phyloP scores from a whole-genome alignment of 2,888 invertebrate genomes.

The Trichopria drosophilae region DNA sequence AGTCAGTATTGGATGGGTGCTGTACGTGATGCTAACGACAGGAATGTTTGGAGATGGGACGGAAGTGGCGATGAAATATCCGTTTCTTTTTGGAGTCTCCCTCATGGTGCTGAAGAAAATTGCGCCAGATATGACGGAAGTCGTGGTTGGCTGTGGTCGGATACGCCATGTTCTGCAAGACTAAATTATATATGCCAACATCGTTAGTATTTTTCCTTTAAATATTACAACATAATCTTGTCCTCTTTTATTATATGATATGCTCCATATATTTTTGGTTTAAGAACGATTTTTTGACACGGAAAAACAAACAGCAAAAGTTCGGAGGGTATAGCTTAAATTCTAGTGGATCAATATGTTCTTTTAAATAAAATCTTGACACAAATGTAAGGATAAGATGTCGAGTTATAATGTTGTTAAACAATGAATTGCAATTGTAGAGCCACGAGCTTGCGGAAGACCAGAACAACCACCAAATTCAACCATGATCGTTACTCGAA shows the following conservation, averaged over 20 bases:
- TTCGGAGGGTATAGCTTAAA: too few species aligned
- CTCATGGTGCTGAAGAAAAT: conserved; percentile 75
- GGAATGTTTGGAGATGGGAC: conserved; percentile 86
- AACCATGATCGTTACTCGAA: conserved; percentile 67
- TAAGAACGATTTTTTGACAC: too few species aligned
- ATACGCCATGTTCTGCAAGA: conserved; percentile 81
- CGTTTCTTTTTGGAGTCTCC: conserved; percentile 90
- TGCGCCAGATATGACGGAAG: conserved; percentile 90
- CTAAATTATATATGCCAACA: conserved; percentile 93
- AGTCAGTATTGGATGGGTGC: conserved; percentile 96
- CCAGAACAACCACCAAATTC: conserved; percentile 94
- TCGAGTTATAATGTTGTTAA: too few species aligned
- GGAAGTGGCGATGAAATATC: conserved; percentile 81
- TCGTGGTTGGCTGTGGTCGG: conserved; percentile 94
- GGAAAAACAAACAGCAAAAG: too few species aligned
- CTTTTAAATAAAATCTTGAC: too few species aligned
- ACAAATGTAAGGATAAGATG: too few species aligned
- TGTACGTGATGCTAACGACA: conserved; percentile 77
- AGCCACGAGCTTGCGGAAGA: conserved; percentile 86
- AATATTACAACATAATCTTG: too few species aligned
- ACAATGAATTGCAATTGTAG: conserved; percentile 57
- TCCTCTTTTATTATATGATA: too few species aligned
- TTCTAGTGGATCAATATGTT: too few species aligned
- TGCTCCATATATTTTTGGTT: too few species aligned
- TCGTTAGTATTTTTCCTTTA: conserved; percentile 67